phyloP scores from a whole-genome alignment of 2,888 invertebrate genomes.

The Drosophila sordidula region DNA sequence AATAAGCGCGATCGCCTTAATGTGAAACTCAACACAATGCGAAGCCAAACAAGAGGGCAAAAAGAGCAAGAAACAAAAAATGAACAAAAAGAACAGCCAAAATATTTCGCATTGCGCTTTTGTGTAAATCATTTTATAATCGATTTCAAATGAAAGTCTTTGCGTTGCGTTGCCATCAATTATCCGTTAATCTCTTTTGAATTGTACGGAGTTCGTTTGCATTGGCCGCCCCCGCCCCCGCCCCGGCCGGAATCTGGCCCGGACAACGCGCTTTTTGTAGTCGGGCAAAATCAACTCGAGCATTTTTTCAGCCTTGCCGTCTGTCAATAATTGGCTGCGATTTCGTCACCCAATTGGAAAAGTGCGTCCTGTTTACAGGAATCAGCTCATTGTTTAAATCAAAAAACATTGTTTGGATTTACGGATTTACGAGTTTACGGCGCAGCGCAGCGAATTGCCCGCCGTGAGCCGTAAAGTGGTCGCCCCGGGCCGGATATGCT shows the following conservation, averaged over 20 bases:
- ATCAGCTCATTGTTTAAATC: slow-evolving; percentile 22
- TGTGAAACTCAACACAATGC: slow-evolving; percentile 54
- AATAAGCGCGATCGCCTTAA: slow-evolving; percentile 60
- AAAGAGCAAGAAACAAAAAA: slow-evolving; percentile 3
- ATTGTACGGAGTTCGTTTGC: slow-evolving; percentile 42
- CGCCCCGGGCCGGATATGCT: slow-evolving; percentile 70
- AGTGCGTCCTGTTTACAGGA: slow-evolving; percentile 74
- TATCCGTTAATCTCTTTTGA: slow-evolving; percentile 53
- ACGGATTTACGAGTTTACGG: background rate
- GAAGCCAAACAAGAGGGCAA: slow-evolving; percentile 1
- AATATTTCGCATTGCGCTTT: slow-evolving; percentile 29
- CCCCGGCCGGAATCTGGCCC: background rate
- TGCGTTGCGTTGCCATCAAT: slow-evolving; percentile 50
- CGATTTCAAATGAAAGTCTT: slow-evolving; percentile 54
- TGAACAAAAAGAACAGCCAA: slow-evolving; percentile 3
- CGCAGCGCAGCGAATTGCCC: slow-evolving; percentile 2
- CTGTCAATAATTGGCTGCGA: background rate
- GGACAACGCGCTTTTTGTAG: background rate
- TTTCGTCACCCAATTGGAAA: slow-evolving; percentile 58
- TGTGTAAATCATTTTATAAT: slow-evolving; percentile 51
- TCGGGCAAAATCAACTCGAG: background rate
- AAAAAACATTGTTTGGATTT: slow-evolving; percentile 50
- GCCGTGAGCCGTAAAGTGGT: slow-evolving; percentile 43
- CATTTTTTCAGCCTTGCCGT: background rate
- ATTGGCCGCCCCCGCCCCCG: background rate